Evolutionary conservation across 2,113 vertebrate genomes (phyloP).

Genomic region (Hystrix brachyura): DNA sequence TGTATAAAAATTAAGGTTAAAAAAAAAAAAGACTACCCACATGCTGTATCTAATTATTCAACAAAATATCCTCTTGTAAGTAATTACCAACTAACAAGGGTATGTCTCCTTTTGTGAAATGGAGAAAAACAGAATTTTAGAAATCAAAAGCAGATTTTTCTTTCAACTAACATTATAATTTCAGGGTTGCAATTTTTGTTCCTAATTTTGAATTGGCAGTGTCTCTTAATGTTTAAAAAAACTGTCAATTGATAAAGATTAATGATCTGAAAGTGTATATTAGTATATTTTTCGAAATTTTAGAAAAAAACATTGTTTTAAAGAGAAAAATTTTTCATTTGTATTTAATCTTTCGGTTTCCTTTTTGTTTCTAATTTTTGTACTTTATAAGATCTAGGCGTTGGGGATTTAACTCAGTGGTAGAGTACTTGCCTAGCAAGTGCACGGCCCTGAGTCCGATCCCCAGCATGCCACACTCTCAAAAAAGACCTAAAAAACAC

Average conservation of each 20-base stretch:
- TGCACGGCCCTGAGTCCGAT: no score
- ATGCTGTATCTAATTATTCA: conserved; percentile 74
- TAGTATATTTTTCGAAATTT: background rate
- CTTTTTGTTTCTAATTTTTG: conserved; percentile 13
- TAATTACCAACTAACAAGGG: conserved; percentile 65
- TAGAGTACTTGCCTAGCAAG: no score
- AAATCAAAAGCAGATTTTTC: conserved; percentile 61
- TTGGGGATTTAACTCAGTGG: background rate
- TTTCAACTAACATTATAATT: conserved; percentile 37
- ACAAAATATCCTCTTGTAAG: conserved; percentile 75
- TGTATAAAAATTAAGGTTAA: conserved; percentile 79
- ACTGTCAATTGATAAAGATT: background rate
- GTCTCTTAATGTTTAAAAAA: background rate
- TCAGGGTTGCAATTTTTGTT: conserved; percentile 12
- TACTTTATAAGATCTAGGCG: conserved; percentile 1
- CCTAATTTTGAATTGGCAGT: conserved; percentile 46
- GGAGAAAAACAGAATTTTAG: conserved; percentile 69
- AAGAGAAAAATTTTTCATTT: conserved; percentile 33
- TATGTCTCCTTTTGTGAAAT: conserved; percentile 65
- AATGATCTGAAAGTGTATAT: background rate
- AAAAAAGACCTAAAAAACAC: conserved; percentile 25
- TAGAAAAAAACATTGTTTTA: conserved; percentile 16
- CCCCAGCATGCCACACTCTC: background rate
- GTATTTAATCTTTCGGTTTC: conserved; percentile 52
- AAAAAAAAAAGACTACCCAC: conserved; percentile 59